Evolutionary conservation across 2,888 invertebrate genomes (phyloP).

Genomic region (Drosophila vallismaia): DNA sequence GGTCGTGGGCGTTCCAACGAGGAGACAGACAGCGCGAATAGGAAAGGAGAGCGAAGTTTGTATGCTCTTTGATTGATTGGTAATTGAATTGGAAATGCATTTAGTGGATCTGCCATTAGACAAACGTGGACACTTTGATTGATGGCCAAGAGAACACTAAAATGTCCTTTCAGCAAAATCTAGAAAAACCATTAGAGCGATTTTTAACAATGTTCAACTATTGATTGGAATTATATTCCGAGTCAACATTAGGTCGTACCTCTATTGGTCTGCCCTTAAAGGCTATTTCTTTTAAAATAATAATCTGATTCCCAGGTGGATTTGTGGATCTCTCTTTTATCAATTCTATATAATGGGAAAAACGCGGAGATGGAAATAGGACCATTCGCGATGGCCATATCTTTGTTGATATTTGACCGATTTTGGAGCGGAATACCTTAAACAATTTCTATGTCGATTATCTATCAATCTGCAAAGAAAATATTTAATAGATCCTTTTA

Average conservation of each 20-base stretch:
- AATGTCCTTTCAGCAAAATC: background rate
- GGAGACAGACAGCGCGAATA: slow-evolving; percentile 11
- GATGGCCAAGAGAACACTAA: slow-evolving; percentile 9
- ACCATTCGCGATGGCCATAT: too few species aligned
- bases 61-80: slow-evolving; percentile 43
- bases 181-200: background rate
- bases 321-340: background rate
- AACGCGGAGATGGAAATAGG: too few species aligned
- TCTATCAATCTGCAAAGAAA: too few species aligned
- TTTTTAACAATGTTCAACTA: background rate
- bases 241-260: too few species aligned
- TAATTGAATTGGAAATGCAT: slow-evolving; percentile 40
- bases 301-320: background rate
- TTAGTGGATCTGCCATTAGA: slow-evolving; percentile 30
- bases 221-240: background rate
- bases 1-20: background rate
- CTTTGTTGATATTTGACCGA: too few species aligned
- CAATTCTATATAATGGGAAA: background rate
- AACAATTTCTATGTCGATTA: too few species aligned
- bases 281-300: background rate
- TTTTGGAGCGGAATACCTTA: too few species aligned
- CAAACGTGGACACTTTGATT: slow-evolving; percentile 24
- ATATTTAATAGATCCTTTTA: too few species aligned
- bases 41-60: slow-evolving; percentile 26
- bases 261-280: background rate